Conservation (phyloP, 2,797 vertebrate species). For the Tachyglossus aculeatus region DNA sequence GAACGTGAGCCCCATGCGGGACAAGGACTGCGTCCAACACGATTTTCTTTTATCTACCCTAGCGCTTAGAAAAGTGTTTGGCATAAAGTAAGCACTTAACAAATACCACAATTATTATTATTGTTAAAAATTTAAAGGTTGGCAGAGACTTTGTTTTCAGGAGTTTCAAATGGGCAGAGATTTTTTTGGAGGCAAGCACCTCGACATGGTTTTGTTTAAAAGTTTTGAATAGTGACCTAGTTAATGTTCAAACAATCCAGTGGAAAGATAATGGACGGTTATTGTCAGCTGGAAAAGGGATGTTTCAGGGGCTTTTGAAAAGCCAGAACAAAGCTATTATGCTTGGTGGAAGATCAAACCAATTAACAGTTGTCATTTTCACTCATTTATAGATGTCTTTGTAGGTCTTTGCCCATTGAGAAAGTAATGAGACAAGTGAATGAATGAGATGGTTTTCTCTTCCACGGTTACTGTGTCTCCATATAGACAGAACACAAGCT, state of each 20-base stretch:
- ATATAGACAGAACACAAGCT: slow-evolving; percentile 64
- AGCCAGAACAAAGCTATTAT: slow-evolving; percentile 13
- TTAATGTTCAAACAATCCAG: slow-evolving; percentile 11
- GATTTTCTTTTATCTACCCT: no score
- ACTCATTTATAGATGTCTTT: slow-evolving; percentile 69
- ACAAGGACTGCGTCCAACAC: no score
- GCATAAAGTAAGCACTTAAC: no score
- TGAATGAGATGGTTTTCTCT: slow-evolving; percentile 67
- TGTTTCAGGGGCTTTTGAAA: slow-evolving; percentile 34
- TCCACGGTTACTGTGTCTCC: slow-evolving; percentile 71
- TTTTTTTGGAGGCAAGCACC: not conserved
- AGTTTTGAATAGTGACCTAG: slow-evolving; percentile 5
- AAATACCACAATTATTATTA: no score
- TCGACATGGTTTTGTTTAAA: slow-evolving; percentile 11
- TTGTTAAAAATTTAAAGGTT: no score
- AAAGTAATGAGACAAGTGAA: no score
- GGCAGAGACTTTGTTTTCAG: slow-evolving; percentile 39
- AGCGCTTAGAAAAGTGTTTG: no score
- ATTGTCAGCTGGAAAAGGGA: not conserved
- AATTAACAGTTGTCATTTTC: slow-evolving; percentile 62
- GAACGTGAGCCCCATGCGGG: no score
- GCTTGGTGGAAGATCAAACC: slow-evolving; percentile 12
- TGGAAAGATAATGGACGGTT: not conserved
- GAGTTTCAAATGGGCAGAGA: slow-evolving; percentile 36
- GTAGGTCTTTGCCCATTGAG: slow-evolving; percentile 66